Evolutionary conservation across 2,113 vertebrate species (phyloP).

Genomic region (Shinisaurus crocodilurus): DNA sequence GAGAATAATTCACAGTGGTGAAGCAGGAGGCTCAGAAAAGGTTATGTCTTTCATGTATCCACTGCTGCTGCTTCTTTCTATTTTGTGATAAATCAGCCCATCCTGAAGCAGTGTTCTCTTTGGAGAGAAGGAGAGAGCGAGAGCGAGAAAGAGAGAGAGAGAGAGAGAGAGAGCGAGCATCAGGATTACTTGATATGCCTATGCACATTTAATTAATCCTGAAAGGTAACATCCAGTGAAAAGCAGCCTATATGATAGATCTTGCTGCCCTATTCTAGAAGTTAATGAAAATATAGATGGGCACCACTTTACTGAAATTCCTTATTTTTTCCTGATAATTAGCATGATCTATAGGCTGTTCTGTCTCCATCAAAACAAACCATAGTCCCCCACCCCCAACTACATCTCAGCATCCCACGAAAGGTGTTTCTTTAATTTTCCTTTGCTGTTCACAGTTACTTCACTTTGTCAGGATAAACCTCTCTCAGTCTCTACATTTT

Average conservation of each 20-base stretch:
- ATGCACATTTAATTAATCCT: neutral
- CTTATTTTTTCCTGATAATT: neutral
- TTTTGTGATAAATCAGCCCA: neutral
- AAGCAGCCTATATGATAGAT: neutral
- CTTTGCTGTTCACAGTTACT: conserved; percentile 21
- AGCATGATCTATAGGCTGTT: conserved; percentile 39
- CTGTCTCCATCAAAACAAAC: conserved; percentile 54
- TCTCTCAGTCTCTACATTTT: conserved; percentile 10
- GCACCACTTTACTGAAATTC: neutral
- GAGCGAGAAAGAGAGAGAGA: no score
- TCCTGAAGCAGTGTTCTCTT: neutral
- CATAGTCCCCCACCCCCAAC: neutral
- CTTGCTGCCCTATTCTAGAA: neutral
- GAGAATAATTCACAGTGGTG: neutral
- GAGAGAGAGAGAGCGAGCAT: neutral
- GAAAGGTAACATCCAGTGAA: neutral
- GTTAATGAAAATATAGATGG: neutral
- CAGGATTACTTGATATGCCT: neutral
- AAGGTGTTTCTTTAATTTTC: conserved; percentile 8
- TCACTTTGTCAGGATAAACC: conserved; percentile 47
- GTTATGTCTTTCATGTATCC: neutral
- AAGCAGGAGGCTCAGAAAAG: no score
- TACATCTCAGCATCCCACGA: conserved; percentile 12
- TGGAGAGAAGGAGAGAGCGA: no score
- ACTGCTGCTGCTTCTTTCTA: no score